phyloP scores from a whole-genome alignment of 2,888 invertebrate genomes.

The Phaonia tiefii region DNA sequence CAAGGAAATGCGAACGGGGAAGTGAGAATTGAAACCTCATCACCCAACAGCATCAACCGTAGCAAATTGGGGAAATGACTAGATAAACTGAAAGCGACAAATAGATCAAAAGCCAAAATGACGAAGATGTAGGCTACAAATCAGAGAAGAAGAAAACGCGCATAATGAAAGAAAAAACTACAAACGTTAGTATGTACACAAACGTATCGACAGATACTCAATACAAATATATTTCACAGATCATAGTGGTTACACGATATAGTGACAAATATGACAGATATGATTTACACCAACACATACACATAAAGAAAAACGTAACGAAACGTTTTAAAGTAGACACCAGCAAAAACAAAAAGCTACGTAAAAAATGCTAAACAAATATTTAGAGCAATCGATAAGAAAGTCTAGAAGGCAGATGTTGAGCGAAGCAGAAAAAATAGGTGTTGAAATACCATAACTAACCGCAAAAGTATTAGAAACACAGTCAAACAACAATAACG shows the following conservation, averaged over 20 bases:
- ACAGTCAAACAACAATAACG: not conserved
- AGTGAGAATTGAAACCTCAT: not conserved
- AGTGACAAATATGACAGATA: constrained; percentile 1
- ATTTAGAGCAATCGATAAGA: constrained; percentile 57
- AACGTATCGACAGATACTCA: too few species aligned
- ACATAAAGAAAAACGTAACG: not conserved
- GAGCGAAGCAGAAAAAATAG: constrained; percentile 33
- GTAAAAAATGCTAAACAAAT: constrained; percentile 52
- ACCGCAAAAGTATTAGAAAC: constrained; percentile 36
- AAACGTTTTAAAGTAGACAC: constrained; percentile 5
- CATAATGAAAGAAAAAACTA: constrained; percentile 12
- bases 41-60: constrained; percentile 35
- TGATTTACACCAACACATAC: constrained; percentile 6
- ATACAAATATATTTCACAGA: too few species aligned
- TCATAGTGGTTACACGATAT: too few species aligned
- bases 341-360: constrained; percentile 25
- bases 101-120: constrained; percentile 34
- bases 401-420: constrained; percentile 54
- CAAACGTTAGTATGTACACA: too few species aligned
- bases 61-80: constrained; percentile 45
- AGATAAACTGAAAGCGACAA: constrained; percentile 24
- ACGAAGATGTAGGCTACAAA: too few species aligned
- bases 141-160: not conserved
- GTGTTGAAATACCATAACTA: constrained; percentile 45
- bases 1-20: not conserved